Conservation (phyloP, 2,797 vertebrate species). For the Apogon talboti region DNA sequence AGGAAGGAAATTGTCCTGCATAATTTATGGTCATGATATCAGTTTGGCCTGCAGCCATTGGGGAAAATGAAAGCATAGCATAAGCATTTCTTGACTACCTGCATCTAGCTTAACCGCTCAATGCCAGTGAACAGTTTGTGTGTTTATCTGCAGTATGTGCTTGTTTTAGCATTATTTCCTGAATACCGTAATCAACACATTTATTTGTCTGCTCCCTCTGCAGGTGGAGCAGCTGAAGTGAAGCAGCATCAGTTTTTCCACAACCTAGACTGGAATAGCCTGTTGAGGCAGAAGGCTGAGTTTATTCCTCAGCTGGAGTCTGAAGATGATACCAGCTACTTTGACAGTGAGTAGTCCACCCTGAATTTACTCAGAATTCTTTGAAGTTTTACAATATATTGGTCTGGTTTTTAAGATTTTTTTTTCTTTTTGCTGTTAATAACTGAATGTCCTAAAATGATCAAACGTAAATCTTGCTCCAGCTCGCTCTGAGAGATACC, state of each 20-base stretch:
- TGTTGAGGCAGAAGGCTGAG: constrained; percentile 95
- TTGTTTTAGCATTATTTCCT: constrained; percentile 12
- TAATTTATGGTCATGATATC: constrained; percentile 71
- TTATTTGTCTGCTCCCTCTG: background rate
- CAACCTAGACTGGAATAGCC: constrained; percentile 94
- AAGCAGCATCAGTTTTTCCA: constrained; percentile 94
- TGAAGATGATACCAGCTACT: constrained; percentile 97
- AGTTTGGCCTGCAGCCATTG: constrained; percentile 43
- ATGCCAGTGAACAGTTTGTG: constrained; percentile 2
- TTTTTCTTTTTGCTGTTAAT: no score
- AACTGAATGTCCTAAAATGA: background rate
- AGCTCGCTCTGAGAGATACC: constrained; percentile 96
- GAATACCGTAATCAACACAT: background rate
- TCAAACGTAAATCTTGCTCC: background rate
- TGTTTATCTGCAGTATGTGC: constrained; percentile 5
- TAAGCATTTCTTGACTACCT: constrained; percentile 44
- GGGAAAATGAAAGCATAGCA: constrained; percentile 20
- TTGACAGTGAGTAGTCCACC: constrained; percentile 86
- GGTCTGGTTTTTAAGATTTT: no score
- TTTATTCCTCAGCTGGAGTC: constrained; percentile 97
- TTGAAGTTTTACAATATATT: no score
- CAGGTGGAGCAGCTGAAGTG: constrained; percentile 92
- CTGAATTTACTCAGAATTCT: no score
- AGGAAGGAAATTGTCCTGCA: constrained; percentile 71
- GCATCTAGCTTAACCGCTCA: constrained; percentile 14